Conservation (phyloP, 2,797 vertebrate species). For the Phylloscopus collybita region DNA sequence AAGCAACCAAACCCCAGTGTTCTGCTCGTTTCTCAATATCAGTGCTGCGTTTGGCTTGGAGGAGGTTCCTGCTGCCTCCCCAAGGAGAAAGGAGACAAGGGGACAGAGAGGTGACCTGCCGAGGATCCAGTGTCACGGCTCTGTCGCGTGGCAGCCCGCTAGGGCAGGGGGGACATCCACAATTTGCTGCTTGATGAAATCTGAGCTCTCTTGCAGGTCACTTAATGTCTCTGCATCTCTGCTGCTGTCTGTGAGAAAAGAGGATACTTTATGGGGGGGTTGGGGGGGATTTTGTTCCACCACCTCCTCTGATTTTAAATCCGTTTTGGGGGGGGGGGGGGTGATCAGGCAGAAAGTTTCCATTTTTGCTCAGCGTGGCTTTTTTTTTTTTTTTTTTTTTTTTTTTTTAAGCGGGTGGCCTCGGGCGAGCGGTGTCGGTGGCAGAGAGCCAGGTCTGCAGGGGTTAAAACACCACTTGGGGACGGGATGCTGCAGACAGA, state of each 20-base stretch:
- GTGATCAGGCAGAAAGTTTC: not conserved
- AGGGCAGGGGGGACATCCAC: not conserved
- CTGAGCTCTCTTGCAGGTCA: not conserved
- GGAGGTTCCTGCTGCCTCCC: not conserved
- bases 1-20: not conserved
- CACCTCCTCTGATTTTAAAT: not conserved
- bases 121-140: not conserved
- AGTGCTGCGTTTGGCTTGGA: not conserved
- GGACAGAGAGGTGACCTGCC: not conserved
- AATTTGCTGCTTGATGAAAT: not conserved
- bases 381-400: not conserved
- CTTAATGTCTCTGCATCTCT: not conserved
- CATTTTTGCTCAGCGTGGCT: not conserved
- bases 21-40: slow-evolving; percentile 11
- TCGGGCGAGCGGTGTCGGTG: not conserved
- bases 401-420: not conserved
- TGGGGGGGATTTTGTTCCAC: not conserved
- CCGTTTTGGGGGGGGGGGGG: not conserved
- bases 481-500: slow-evolving; percentile 13
- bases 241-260: not conserved
- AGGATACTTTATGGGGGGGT: not conserved
- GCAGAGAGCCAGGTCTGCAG: not conserved
- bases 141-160: not conserved
- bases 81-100: not conserved
- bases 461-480: slow-evolving; percentile 2